Percentiles rank a stretch among this genome's conserved stretches.
phyloP scores from a whole-genome alignment of 2,888 invertebrate species.

The Microctonus brassicae region DNA sequence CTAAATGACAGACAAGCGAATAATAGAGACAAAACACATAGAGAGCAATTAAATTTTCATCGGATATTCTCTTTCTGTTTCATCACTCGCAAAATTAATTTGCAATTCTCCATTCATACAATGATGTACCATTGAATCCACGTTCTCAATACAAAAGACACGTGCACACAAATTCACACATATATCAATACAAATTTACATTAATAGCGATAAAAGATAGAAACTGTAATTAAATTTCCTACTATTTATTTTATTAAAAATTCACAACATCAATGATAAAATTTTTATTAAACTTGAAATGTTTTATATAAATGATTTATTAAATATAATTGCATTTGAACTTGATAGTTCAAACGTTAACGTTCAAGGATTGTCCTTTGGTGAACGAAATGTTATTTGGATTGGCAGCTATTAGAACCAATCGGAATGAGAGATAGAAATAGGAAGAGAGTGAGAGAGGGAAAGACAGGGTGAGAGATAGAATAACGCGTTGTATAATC shows the following conservation, averaged over 20 bases:
- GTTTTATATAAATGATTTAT: too few species aligned
- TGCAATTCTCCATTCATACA: neutral
- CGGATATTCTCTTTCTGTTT: neutral
- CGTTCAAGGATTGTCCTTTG: neutral
- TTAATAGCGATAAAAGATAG: neutral
- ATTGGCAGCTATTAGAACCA: neutral
- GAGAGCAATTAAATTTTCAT: neutral
- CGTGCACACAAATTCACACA: too few species aligned
- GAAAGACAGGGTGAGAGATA: conserved; percentile 39
- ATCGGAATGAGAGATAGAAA: neutral
- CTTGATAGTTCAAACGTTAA: neutral
- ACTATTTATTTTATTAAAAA: too few species aligned
- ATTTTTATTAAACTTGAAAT: neutral
- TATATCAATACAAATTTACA: too few species aligned
- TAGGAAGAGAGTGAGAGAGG: conserved; percentile 5
- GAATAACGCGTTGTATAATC: conserved; percentile 61
- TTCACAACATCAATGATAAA: too few species aligned
- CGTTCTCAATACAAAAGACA: neutral
- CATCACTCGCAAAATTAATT: neutral
- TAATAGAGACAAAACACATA: neutral
- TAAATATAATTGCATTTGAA: neutral
- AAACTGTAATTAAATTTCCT: neutral
- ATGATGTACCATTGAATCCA: neutral
- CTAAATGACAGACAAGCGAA: neutral
- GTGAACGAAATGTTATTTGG: neutral